Evolutionary conservation across 2,113 vertebrate genomes (phyloP), one percentile per base, ranked within the genome.

Genomic region (Saimiri boliviensis): DNA sequence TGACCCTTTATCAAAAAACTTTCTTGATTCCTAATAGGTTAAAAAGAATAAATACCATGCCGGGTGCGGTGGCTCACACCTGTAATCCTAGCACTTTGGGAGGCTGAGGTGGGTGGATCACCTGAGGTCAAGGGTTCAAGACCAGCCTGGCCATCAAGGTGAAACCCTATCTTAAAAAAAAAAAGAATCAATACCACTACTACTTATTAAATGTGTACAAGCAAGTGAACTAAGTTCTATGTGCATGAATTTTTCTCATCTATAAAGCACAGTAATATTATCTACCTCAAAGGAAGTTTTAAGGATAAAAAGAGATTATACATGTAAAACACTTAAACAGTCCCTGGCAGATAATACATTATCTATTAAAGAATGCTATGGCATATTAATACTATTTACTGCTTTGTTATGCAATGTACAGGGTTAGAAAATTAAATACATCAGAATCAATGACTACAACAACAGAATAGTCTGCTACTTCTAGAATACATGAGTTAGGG

Each of bases 121-220:
- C 27, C 30, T 63, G 27, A 63, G 60, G 25, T 30, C 60, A 63
- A 27, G 60, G 4, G 60, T 63, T 63, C 25, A 30, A 63, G 60
- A 32, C 60, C 25, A 63, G 23, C 60, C 60, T 11, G 21, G 25
- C 9, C 9, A 27, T 27, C 60, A 30, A 25, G 10, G 60, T 63
- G 60, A 63, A 27, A 27, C 25, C 27, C 52, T 16, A 52, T 17
- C 52, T 52, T 52, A 17, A 52, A 52, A 17, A 52, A 60, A 49
- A 86, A 86, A 83, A 89, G 20, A 94, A 79, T 85, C 86, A 80
- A 92, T 83, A 27, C 16, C 32, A 91, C 42, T 19, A 93, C 30
- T 47, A 82, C 13, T 82, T 91, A 95, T 32, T 40, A 94, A 58
- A 35, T 91, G 13, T 52, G 16, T 49, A 90, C 45, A 37, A 32